A percentile compares a stretch with the other conserved stretches of the same genome.
Conservation (phyloP, 2,113 vertebrate species). For the Clinocottus analis region DNA sequence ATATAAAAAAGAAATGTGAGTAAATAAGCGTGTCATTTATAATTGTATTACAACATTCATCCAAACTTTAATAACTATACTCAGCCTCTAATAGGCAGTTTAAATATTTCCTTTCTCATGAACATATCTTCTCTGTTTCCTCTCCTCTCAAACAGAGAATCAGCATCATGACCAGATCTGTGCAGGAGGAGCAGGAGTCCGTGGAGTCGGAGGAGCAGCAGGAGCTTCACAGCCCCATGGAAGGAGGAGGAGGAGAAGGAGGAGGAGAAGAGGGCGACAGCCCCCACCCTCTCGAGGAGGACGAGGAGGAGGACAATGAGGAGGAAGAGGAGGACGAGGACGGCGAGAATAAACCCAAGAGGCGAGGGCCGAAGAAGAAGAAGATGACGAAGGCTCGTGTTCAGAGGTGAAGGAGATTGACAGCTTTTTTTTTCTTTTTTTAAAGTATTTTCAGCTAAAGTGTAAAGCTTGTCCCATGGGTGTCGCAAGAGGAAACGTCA, state of each 20-base stretch:
- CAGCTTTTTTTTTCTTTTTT: too few species aligned
- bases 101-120: background rate
- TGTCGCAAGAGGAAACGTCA: background rate
- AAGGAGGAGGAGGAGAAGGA: conserved; percentile 80
- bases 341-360: conserved; percentile 94
- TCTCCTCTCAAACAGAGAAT: conserved; percentile 71
- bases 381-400: conserved; percentile 98
- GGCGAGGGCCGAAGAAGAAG: conserved; percentile 97
- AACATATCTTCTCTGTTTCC: background rate
- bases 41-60: background rate
- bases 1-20: too few species aligned
- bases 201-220: conserved; percentile 63
- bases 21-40: background rate
- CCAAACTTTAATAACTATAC: background rate
- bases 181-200: conserved; percentile 85
- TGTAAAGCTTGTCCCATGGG: background rate
- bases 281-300: conserved; percentile 81
- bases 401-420: conserved; percentile 81
- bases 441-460: background rate
- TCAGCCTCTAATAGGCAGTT: background rate
- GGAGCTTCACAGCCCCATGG: conserved; percentile 84
- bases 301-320: conserved; percentile 87
- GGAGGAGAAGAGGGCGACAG: conserved; percentile 74
- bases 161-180: conserved; percentile 93
- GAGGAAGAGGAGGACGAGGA: conserved; percentile 92